Conservation (phyloP, 2,797 vertebrate genomes). For the Molossus molossus region DNA sequence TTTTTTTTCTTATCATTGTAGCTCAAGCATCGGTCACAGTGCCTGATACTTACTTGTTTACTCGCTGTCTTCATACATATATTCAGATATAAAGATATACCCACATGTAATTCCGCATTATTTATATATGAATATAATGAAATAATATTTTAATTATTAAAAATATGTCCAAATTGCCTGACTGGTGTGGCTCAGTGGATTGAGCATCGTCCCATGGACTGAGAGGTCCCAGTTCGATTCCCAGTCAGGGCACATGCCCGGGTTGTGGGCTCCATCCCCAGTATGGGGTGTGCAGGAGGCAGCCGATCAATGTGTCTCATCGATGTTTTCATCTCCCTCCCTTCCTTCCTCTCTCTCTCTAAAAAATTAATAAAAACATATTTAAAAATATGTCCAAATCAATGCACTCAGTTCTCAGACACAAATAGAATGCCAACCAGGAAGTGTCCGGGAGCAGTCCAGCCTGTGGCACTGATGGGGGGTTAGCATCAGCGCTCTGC, state of each 20-base stretch:
- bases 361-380: too few species aligned
- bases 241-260: too few species aligned
- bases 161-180: neutral
- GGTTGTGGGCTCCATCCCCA: too few species aligned
- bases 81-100: neutral
- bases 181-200: too few species aligned
- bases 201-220: too few species aligned
- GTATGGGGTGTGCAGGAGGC: too few species aligned
- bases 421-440: neutral
- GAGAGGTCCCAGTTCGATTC: too few species aligned
- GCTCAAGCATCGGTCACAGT: neutral
- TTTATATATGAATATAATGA: neutral
- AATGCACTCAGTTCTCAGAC: neutral
- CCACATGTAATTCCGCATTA: neutral
- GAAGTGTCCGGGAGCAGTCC: neutral
- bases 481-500: neutral
- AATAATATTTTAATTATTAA: neutral
- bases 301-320: too few species aligned
- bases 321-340: too few species aligned
- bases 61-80: neutral
- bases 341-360: too few species aligned
- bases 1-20: neutral
- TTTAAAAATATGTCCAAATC: neutral
- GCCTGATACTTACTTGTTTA: neutral
- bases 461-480: too few species aligned